These are phyloP conservation scores for Cichlasoma orientale DNA, from an alignment of 2,797 vertebrate genomes.

Conservation along the genomic window DNA sequence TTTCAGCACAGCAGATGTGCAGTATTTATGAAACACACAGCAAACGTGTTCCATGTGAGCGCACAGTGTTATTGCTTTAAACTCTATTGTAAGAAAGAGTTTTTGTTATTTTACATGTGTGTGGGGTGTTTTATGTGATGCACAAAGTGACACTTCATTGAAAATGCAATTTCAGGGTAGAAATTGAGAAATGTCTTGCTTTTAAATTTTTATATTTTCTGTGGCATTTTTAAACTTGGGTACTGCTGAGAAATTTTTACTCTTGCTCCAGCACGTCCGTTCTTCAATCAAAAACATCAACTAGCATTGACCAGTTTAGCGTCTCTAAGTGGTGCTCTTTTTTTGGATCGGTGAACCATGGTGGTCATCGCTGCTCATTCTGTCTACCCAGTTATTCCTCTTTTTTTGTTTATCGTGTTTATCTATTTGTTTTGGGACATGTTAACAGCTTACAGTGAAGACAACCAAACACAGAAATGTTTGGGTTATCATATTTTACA, in stretches of 20 bases:
- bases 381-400: not conserved
- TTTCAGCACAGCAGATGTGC: slow-evolving; percentile 1
- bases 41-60: not conserved
- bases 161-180: not conserved
- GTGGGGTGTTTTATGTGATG: not conserved
- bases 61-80: not conserved
- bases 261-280: accelerated
- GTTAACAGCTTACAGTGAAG: not conserved
- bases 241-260: not conserved
- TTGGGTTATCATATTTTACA: not conserved
- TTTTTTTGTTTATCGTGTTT: too few relatives aligned
- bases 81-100: too few relatives aligned
- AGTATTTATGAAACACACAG: not conserved
- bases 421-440: not conserved
- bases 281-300: not conserved
- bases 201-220: not conserved
- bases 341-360: not conserved
- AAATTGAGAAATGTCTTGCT: not conserved
- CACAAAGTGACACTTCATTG: accelerated
- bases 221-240: not conserved
- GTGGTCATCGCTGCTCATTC: not conserved
- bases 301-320: not conserved
- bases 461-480: not conserved
- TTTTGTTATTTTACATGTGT: not conserved
- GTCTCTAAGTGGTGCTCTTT: not conserved